Conservation (phyloP, 2,888 invertebrate species). For the Oithona nana region DNA sequence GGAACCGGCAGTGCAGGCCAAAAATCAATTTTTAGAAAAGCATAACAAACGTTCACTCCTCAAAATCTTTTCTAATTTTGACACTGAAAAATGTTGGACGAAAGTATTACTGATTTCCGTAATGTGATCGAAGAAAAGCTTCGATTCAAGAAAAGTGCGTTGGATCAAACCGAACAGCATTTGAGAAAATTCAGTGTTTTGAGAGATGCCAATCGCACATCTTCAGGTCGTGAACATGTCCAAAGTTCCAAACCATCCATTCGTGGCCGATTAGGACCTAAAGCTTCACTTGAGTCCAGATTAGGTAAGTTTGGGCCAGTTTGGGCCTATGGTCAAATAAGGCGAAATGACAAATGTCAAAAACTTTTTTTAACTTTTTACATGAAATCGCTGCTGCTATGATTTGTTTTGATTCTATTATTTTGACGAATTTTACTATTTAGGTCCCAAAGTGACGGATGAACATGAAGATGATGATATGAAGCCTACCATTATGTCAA, state of each 20-base stretch:
- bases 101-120: neutral
- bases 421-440: too few species aligned
- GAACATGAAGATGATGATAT: neutral
- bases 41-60: too few species aligned
- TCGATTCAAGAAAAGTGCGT: neutral
- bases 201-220: neutral
- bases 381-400: too few species aligned
- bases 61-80: too few species aligned
- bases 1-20: too few species aligned
- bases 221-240: neutral
- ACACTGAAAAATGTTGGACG: neutral
- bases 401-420: too few species aligned
- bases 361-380: too few species aligned
- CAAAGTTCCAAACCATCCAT: neutral
- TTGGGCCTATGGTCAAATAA: neutral
- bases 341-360: too few species aligned
- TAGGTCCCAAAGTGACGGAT: neutral
- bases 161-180: neutral
- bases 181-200: neutral
- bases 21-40: too few species aligned
- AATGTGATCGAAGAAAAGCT: neutral
- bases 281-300: neutral
- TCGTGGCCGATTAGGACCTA: neutral
- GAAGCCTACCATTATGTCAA: neutral
- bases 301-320: neutral